Percentiles rank a stretch among this genome's conserved stretches.
Conservation (phyloP, 2,888 invertebrate species). For the Drosophila sordidula region DNA sequence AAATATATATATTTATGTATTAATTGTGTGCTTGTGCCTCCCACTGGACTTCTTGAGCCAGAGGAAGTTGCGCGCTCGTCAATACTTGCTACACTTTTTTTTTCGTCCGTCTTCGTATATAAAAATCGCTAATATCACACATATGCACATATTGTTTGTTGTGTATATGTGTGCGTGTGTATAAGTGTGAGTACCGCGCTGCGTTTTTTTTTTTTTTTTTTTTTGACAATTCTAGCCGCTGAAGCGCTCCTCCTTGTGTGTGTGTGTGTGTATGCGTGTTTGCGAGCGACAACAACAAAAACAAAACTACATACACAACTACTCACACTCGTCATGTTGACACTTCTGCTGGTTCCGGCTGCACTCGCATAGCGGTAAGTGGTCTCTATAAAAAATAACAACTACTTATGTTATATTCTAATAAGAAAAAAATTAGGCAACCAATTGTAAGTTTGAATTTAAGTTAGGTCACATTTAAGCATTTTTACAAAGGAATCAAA, state of each 20-base stretch:
- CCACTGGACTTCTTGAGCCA: constrained; percentile 16
- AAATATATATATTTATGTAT: background rate
- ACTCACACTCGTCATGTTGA: constrained; percentile 46
- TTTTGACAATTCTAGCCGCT: constrained; percentile 48
- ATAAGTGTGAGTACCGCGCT: constrained; percentile 26
- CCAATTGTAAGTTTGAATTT: constrained; percentile 25
- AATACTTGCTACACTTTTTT: constrained; percentile 32
- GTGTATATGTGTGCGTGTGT: constrained; percentile 15
- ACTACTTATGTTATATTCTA: constrained; percentile 1
- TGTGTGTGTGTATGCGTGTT: constrained; percentile 4
- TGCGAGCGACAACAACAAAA: constrained; percentile 31
- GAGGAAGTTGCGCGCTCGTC: constrained; percentile 36
- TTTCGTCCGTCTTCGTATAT: constrained; percentile 32
- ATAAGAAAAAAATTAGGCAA: background rate
- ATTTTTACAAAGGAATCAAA: constrained; percentile 24
- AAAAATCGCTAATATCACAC: constrained; percentile 37
- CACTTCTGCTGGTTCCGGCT: constrained; percentile 40
- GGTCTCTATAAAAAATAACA: constrained; percentile 8
- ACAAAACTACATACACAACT: constrained; percentile 24
- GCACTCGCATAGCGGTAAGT: constrained; percentile 68
- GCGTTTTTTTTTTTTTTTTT: constrained; percentile 16
- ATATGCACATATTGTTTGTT: constrained; percentile 36
- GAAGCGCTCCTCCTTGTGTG: constrained; percentile 24
- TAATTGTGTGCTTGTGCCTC: constrained; percentile 17
- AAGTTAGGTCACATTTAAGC: constrained; percentile 26